Evolutionary conservation across 2,113 vertebrate genomes (phyloP), one percentile per base, ranked within the genome.

Genomic region (Notiomystis cincta): DNA sequence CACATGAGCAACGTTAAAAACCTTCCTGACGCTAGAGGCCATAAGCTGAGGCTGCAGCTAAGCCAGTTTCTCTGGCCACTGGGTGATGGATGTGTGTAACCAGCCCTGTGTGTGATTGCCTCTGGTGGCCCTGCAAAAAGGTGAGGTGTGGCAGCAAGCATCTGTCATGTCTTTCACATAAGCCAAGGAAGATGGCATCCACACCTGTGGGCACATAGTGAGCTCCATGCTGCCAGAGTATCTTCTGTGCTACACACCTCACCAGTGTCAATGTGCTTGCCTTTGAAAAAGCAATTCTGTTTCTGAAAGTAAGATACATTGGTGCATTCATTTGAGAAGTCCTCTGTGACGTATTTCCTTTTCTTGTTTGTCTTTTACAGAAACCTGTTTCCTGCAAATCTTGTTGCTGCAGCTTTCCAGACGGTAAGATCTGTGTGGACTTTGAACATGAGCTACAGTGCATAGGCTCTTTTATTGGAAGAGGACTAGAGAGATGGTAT

Each of bases 311-410:
- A 22, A 42, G 69, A 65, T 9, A 23, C 2, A 2, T 13, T 6
- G 6, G 5, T 62, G 24, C 2, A 0, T 50, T 82, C 0, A 0
- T 81, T 48, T 33, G 35, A 38, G 31, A 77, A 73, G 31, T 58
- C 65, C 44, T 48, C 9, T 4, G 1, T 35, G 9, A 70, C 60
- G 5, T 47, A 35, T 22, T 92, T 73, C 0, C 40, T 84, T 66
- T 73, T 62, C 45, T 64, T 95, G 11, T 70, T 95, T 78, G 80
- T 97, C 76, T 44, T 96, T 96, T 97, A 84, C 98, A 99, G 99
- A 98, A 99, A 99, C 96, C 96, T 99, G 94, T 99, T 99, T 96
- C 99, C 99, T 53, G 96, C 99, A 6, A 99, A 99, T 93, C 98
- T 99, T 70, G 98, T 99, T 90, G 98, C 98, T 51, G 99, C 99